Evolutionary conservation across 2,797 vertebrate species (phyloP), one percentile per base, ranked within the genome.

Genomic region (Aeoliscus strigatus): DNA sequence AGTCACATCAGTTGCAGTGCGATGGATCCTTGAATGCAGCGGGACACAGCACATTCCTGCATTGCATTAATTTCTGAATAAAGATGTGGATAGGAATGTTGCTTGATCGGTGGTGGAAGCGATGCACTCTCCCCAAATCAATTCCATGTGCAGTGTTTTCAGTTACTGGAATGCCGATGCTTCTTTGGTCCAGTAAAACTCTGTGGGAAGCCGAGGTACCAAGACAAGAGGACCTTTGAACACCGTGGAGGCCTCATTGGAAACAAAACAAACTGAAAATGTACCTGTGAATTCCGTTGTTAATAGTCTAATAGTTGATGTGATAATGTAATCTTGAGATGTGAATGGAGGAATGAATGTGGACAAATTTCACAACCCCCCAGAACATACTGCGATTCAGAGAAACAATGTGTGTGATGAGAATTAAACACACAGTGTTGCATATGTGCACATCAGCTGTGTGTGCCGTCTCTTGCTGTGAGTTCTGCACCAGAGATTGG

Each of bases 11-110:
- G 5, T 8, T 44, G 37, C 44, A 53, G 40, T 24, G 53, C 63
- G 28, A 39, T 23, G 8, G 25, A 34, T 51, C 44, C 32, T 40
- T 27, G 42, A 51, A 69, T n/a, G n/a, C 51, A 50, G 59, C n/a
- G 0, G 53, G 51, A 66, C 50, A 55, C 63, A 73, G 43, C 29
- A 36, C 70, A 76, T 76, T 77, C 70, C 66, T 73, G 62, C 61
- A 56, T 37, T 8, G 4, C 42, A 67, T 66, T 62, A 40, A 26
- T 36, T 43, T 25, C n/a, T n/a, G 40, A 47, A 41, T 36, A 29
- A 48, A 59, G 25, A 18, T 1, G 2, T 12, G 23, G 28, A 12
- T n/a, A 37, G 27, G 39, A 61, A 60, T 38, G 49, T 6, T 25
- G 60, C 33, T 24, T 43, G 53, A 60, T 42, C 43, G 18, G 34